phyloP scores from a whole-genome alignment of 2,888 invertebrate genomes.

The Smittia aterrima region DNA sequence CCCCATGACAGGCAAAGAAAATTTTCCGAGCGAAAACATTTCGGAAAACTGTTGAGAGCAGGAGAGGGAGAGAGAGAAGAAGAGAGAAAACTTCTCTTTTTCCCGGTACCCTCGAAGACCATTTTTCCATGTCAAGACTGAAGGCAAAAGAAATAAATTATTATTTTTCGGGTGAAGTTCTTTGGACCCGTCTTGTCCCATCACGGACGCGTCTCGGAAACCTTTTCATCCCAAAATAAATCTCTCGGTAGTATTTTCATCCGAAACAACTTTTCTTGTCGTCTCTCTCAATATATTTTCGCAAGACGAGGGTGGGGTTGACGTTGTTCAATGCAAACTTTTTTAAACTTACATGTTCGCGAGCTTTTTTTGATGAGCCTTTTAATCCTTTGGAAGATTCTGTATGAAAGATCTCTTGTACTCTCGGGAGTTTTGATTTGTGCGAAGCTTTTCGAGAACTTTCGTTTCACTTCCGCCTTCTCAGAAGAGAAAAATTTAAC shows the following conservation, averaged over 20 bases:
- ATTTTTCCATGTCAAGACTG: constrained; percentile 4
- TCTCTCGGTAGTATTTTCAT: constrained; percentile 14
- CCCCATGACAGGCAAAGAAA: background rate
- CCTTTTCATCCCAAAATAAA: background rate
- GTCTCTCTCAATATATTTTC: background rate
- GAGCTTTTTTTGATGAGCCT: background rate
- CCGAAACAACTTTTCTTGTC: no score
- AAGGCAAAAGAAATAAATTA: constrained; percentile 30
- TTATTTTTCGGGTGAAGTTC: background rate
- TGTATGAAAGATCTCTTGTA: background rate
- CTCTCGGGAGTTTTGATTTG: background rate
- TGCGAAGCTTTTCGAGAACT: background rate
- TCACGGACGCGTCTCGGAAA: background rate
- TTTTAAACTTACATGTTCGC: background rate
- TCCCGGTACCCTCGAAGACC: constrained; percentile 35
- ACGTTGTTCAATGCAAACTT: background rate
- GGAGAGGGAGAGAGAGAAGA: constrained; percentile 6
- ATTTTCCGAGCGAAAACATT: background rate
- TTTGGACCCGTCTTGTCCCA: background rate
- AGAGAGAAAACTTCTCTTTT: constrained; percentile 6
- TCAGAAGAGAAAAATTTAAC: background rate
- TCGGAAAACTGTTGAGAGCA: constrained; percentile 10
- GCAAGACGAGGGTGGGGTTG: constrained; percentile 41
- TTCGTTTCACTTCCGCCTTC: background rate
- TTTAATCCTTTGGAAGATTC: constrained; percentile 8